These are phyloP conservation scores for Rhinoptilus africanus DNA, from an alignment of 2,113 vertebrate species.

Conservation along the genomic window DNA sequence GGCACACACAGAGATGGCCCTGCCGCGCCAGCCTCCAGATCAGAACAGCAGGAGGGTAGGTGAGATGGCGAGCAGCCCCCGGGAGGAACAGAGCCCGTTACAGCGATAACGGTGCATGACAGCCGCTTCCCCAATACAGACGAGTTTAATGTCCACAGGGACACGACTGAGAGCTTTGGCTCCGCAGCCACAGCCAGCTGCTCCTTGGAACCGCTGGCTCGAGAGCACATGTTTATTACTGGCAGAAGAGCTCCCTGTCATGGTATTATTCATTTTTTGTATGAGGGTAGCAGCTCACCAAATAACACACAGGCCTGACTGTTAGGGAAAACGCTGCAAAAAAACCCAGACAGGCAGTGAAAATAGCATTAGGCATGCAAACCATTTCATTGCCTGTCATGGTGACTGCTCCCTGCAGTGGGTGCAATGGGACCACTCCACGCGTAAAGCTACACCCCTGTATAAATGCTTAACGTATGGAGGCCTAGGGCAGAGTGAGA, in stretches of 20 bases:
- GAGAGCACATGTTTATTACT: not conserved
- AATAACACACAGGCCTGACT: not conserved
- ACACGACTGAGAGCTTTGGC: fast-evolving
- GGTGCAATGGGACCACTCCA: not conserved
- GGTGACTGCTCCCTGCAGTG: not conserved
- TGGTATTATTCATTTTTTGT: not conserved
- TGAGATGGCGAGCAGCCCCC: fast-evolving
- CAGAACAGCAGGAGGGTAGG: not conserved
- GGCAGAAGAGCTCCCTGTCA: not conserved
- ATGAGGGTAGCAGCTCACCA: not conserved
- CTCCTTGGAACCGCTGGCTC: not conserved
- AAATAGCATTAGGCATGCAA: slow-evolving; percentile 4
- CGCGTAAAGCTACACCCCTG: not conserved
- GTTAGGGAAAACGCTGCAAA: not conserved
- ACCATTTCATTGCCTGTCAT: not conserved
- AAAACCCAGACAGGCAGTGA: not conserved
- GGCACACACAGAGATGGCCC: fast-evolving
- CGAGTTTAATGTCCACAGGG: not conserved
- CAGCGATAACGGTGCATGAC: not conserved
- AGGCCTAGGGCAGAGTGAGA: not conserved
- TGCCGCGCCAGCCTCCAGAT: not conserved
- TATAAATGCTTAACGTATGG: not conserved
- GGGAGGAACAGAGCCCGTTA: not conserved
- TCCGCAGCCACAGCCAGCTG: not conserved
- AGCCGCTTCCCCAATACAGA: fast-evolving